Base-by-base conservation (phyloP, 1,140 invertebrate genomes). In the Cotesia typhae region DNA sequence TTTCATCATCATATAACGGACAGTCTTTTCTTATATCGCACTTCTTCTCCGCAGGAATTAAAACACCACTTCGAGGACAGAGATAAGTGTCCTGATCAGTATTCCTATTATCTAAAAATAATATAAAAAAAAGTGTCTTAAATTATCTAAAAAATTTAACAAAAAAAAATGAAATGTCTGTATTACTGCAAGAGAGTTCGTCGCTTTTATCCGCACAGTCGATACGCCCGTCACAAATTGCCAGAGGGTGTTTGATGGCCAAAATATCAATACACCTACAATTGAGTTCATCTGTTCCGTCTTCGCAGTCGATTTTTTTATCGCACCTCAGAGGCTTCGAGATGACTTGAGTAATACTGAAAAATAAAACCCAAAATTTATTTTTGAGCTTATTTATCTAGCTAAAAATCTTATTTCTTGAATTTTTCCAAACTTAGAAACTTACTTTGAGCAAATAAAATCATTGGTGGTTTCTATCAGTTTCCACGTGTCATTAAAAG, bases 201-300 rank as follows among this genome's bases (percentile, higher is more conserved):
- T 96, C 95, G 28, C 90, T 90, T 28, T 87, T 80, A 85, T 96
- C 94, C 28, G 84, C 81, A 79, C 95, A 96, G 79, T 96, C 93
- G 3, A 90, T 80, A 67, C 90, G 88, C n/a, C 93, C 93, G 87
- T 96, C 92, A 79, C 95, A 96, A 73, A 96, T 87, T 0, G 90
- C 85, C 4, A 83, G 81, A 10, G 88, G 84, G 76, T 89, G 80
- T 7, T 82, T 77, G n/a, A 82, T 81, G 47, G 76, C 76, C 1
- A 95, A 83, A 80, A 90, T 91, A 77, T 95, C 93, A 59, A 83
- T 87, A 81, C 94, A 96, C 0, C 86, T 90, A 78, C 95, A 96
- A 74, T 89, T 83, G 1, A 86, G 74, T 86, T 96, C 95, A 83
- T 96, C 95, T 0, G 91, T 92, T 12, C 91, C 91, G 84, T 96